Evolutionary conservation across 2,113 vertebrate genomes (phyloP).

Genomic region (Dasyurus viverrinus): DNA sequence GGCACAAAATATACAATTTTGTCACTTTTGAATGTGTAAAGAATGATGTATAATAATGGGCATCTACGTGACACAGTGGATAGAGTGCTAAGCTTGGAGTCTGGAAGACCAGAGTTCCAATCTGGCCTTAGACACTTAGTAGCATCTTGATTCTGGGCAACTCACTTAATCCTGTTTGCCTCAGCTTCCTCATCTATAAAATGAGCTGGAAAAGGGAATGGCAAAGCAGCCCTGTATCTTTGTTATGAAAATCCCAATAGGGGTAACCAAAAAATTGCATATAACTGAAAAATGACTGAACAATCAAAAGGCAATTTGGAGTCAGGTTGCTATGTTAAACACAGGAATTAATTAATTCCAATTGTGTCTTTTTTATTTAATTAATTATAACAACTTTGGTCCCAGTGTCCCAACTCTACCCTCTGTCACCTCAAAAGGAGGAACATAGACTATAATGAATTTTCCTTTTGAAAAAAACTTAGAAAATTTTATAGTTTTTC

Average conservation of each 20-base stretch:
- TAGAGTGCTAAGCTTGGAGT: neutral
- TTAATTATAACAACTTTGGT: conserved; percentile 48
- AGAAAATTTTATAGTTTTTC: conserved; percentile 47
- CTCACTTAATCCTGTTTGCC: neutral
- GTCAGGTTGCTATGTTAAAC: neutral
- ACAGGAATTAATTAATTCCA: neutral
- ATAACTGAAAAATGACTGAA: neutral
- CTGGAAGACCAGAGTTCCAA: neutral
- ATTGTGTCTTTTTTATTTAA: conserved; percentile 41
- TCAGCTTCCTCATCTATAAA: neutral
- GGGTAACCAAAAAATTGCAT: neutral
- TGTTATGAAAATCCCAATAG: neutral
- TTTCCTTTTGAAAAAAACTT: neutral
- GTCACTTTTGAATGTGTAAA: neutral
- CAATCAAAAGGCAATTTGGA: neutral
- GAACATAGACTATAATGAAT: neutral
- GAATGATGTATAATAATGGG: neutral
- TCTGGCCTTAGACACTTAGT: neutral
- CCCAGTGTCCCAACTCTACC: neutral
- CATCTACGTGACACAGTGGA: neutral
- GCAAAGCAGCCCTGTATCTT: neutral
- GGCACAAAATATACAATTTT: neutral
- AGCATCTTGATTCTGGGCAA: neutral
- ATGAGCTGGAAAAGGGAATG: neutral
- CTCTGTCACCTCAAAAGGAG: neutral